Base-by-base conservation (phyloP, 2,113 vertebrate genomes). In the Sylvia atricapilla region DNA sequence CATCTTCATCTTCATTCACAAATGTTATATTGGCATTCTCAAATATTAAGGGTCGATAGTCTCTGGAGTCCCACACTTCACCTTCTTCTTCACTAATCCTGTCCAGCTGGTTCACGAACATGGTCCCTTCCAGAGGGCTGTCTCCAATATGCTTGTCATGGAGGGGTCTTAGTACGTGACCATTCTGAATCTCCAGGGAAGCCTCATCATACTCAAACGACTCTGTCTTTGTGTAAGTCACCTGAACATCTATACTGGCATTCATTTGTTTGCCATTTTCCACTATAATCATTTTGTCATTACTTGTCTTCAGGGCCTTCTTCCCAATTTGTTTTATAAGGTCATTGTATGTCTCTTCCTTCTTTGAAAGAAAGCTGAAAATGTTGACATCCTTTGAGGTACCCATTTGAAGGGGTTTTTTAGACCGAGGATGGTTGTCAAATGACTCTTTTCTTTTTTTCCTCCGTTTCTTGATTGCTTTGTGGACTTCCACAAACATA, bases 401-500 rank as follows among this genome's bases (percentile, higher is more conserved):
- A 0, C 98, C 87, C 93, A 98, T 92, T 37, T 97, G 98, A 78
- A 98, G 97, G 8, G 97, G 56, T 39, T 98, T 98, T 85, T 98
- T 98, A 91, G 98, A 97, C 43, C 97, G 97, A 27, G 98, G 97
- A 13, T 98, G 98, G 76, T 98, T 98, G 69, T 99, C 98, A 10
- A 99, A 97, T 24, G 99, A 99, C 13, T 99, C 98, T 94, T 99
- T 99, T 21, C 98, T 98, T 87, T 98, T 98, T 84, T 98, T 99
- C 52, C 99, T 98, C 21, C 99, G 98, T 96, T 99, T 99, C 97
- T 99, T 99, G 58, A 99, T 98, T 53, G 99, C 99, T 96, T 99
- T 99, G 96, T 99, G 99, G 52, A 99, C 99, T 94, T 99, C 99
- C 30, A 99, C 98, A 83, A 99, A 99, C 99, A 99, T 99, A 88